phyloP scores from a whole-genome alignment of 2,888 invertebrate genomes.

The Aleiodes alternator region DNA sequence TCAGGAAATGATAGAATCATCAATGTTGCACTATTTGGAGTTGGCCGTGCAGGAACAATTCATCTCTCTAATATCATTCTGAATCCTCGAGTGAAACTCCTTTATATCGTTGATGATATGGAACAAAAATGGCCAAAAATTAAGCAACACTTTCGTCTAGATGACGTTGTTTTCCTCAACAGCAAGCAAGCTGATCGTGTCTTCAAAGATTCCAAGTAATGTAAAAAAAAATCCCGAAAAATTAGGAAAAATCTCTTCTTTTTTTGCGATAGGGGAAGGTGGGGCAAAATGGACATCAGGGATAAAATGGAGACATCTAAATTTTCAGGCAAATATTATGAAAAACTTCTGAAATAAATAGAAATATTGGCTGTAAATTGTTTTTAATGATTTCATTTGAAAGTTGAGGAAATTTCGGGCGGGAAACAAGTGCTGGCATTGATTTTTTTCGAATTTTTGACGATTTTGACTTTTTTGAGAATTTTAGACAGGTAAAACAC shows the following conservation, averaged over 20 bases:
- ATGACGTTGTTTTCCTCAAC: slow-evolving; percentile 75
- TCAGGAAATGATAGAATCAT: slow-evolving; percentile 67
- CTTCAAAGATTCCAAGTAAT: slow-evolving; percentile 78
- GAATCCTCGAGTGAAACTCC: slow-evolving; percentile 76
- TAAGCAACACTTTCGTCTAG: slow-evolving; percentile 77
- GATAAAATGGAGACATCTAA: too few relatives aligned
- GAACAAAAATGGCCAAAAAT: slow-evolving; percentile 75
- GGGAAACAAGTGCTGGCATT: too few relatives aligned
- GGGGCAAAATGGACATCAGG: too few relatives aligned
- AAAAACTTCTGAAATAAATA: too few relatives aligned
- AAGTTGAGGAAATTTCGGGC: too few relatives aligned
- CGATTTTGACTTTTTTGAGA: too few relatives aligned
- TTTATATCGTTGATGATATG: slow-evolving; percentile 79
- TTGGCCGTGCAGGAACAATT: slow-evolving; percentile 80
- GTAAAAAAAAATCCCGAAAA: slow-evolving; percentile 31
- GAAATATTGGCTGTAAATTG: too few relatives aligned
- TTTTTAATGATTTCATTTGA: too few relatives aligned
- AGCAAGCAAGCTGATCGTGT: slow-evolving; percentile 76
- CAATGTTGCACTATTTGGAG: slow-evolving; percentile 78
- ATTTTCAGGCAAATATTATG: too few relatives aligned
- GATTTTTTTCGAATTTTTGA: too few relatives aligned
- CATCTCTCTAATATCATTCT: slow-evolving; percentile 77
- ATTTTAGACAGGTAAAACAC: too few relatives aligned
- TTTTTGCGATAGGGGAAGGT: too few relatives aligned
- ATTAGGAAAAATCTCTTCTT: not conserved